Conservation (phyloP, 2,797 vertebrate species). For the Fratercula arctica region DNA sequence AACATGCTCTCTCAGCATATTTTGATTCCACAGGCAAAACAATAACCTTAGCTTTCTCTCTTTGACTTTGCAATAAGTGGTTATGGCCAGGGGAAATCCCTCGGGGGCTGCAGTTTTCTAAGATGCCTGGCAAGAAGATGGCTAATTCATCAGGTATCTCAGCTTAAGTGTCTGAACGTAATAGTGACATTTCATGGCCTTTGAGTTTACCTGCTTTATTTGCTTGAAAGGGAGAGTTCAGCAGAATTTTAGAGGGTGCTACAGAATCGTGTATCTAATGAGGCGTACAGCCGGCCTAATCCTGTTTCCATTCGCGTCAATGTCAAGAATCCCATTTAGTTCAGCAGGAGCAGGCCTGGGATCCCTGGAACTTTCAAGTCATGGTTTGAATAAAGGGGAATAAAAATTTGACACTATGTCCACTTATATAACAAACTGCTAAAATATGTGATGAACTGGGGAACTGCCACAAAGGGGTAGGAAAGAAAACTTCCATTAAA, state of each 20-base stretch:
- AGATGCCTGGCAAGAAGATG: slow-evolving; percentile 47
- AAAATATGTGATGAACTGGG: slow-evolving; percentile 2
- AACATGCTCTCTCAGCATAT: slow-evolving; percentile 67
- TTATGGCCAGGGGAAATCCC: slow-evolving; percentile 23
- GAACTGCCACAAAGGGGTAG: neutral
- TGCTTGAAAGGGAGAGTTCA: slow-evolving; percentile 72
- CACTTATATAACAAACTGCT: slow-evolving; percentile 31
- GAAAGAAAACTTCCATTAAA: neutral
- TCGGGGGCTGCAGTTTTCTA: slow-evolving; percentile 36
- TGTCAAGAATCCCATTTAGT: slow-evolving; percentile 46
- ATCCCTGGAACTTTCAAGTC: neutral
- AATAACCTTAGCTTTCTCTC: slow-evolving; percentile 30
- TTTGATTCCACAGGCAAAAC: slow-evolving; percentile 41
- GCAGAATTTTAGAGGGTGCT: slow-evolving; percentile 71
- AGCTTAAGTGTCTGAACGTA: slow-evolving; percentile 65
- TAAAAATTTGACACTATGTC: slow-evolving; percentile 11
- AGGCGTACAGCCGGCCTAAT: neutral
- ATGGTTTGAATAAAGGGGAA: neutral
- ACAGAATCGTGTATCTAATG: slow-evolving; percentile 56
- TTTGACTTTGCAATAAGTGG: slow-evolving; percentile 63
- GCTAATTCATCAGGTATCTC: slow-evolving; percentile 62
- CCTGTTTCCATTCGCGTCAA: slow-evolving; percentile 23
- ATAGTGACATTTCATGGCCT: slow-evolving; percentile 66
- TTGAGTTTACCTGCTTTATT: slow-evolving; percentile 74
- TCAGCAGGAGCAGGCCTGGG: slow-evolving; percentile 14